Evolutionary conservation across 2,113 vertebrate species (phyloP), one percentile per base, ranked within the genome.

Genomic region (Zingel zingel): DNA sequence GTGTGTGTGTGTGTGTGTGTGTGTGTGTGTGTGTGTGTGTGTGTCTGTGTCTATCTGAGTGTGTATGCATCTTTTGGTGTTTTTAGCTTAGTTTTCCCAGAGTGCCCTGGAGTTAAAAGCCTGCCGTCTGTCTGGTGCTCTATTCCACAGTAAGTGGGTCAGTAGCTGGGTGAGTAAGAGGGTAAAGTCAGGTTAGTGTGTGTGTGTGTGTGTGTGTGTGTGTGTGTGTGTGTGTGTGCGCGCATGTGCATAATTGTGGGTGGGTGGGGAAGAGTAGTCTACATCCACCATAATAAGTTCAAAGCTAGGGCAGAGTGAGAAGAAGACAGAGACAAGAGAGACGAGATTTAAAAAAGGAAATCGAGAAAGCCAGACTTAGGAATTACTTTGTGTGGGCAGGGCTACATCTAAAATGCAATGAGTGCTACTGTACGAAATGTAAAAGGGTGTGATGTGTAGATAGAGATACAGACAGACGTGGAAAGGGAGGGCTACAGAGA

Each of bases 121-220:
- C 86, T 83, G 74, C 75, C 13, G 74, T 88, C 83, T 39, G 87
- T 92, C 92, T 94, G 91, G 83, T 88, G 81, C 47, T 18, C 72
- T 79, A 56, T 86, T 90, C 85, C 70, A 45, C 82, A 70, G 74
- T 88, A 94, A 92, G 74, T 94, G 90, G 92, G 92, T 94, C 93
- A 94, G 80, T 64, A 77, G 82, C 82, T 88, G 86, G 88, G 80
- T 89, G 86, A 89, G 79, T 89, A 83, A 85, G 76, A 79, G 89
- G 87, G 88, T 92, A 89, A 89, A 90, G 78, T 87, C 85, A 82
- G 91, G 88, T 83, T 88, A 88, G 85, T 56, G 43, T 61, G 51
- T 25, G 57, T 68, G 30, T 58, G 77, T 23, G 45, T 58, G 39
- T n/a, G 12, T 58, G 57, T 74, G 47, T 56, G 45, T 61, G 51